These are phyloP conservation scores for Leptinotarsa tumamoca DNA, from an alignment of 2,888 invertebrate genomes.

Conservation along the genomic window DNA sequence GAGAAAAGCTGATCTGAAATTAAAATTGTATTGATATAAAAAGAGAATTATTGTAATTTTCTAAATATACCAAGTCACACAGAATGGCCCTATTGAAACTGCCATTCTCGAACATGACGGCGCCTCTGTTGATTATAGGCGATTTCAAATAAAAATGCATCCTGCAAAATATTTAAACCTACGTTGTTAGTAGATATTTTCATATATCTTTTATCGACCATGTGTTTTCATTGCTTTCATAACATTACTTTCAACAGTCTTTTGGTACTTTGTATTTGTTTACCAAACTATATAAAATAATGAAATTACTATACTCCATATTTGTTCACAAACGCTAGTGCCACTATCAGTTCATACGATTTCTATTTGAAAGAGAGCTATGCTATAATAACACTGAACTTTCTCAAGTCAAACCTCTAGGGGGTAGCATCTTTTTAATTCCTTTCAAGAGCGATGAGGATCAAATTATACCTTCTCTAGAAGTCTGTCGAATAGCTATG, in stretches of 20 bases:
- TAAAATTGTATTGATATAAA: slow-evolving; percentile 12
- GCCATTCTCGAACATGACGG: background rate
- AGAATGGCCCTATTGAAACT: background rate
- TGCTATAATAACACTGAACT: background rate
- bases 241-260: slow-evolving; percentile 8
- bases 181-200: background rate
- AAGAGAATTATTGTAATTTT: slow-evolving; percentile 8
- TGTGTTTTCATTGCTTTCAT: slow-evolving; percentile 5
- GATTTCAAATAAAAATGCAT: background rate
- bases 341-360: no score
- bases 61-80: background rate
- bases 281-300: slow-evolving; percentile 12
- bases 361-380: background rate
- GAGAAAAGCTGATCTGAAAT: slow-evolving; percentile 4
- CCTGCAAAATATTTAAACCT: slow-evolving; percentile 2
- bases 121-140: slow-evolving; percentile 7
- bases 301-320: slow-evolving; percentile 9
- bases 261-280: slow-evolving; percentile 12
- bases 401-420: slow-evolving; percentile 7
- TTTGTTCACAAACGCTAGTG: no score
- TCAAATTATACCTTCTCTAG: slow-evolving; percentile 8
- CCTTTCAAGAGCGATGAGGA: slow-evolving; percentile 11
- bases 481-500: slow-evolving; percentile 14
- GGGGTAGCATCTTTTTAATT: slow-evolving; percentile 12
- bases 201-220: background rate